Percentiles rank a stretch among this genome's conserved stretches.
phyloP scores from a whole-genome alignment of 2,888 invertebrate genomes.

The Minunthozetes semirufus region DNA sequence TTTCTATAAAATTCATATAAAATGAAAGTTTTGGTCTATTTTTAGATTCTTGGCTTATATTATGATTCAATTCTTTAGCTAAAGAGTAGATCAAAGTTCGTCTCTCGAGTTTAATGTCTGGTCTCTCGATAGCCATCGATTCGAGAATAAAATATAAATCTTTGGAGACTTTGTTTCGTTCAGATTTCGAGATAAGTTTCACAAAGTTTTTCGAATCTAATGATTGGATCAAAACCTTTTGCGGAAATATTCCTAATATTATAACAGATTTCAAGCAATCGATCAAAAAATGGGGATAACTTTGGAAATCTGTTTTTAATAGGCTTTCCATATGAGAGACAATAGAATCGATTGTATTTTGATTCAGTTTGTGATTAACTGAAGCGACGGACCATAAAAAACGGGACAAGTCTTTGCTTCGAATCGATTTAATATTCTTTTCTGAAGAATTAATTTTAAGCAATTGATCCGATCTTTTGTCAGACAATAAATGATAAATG shows the following conservation, averaged over 20 bases:
- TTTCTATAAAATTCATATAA: background rate
- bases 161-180: background rate
- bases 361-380: slow-evolving; percentile 33
- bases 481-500: slow-evolving; percentile 32
- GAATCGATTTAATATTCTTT: slow-evolving; percentile 19
- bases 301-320: slow-evolving; percentile 32
- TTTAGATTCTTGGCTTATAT: background rate
- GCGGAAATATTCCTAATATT: slow-evolving; percentile 35
- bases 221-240: slow-evolving; percentile 29
- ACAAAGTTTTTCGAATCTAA: slow-evolving; percentile 39
- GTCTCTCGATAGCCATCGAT: background rate
- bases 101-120: background rate
- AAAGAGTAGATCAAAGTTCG: background rate
- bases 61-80: background rate
- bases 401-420: slow-evolving; percentile 38
- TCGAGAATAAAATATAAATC: slow-evolving; percentile 9
- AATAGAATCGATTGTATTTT: slow-evolving; percentile 22
- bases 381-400: slow-evolving; percentile 39
- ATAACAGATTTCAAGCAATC: slow-evolving; percentile 39
- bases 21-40: background rate
- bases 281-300: slow-evolving; percentile 36
- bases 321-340: slow-evolving; percentile 12
- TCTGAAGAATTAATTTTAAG: background rate
- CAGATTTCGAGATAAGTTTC: background rate
- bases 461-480: background rate